phyloP scores from a whole-genome alignment of 1,140 invertebrate species.

The Cydia strobilella region DNA sequence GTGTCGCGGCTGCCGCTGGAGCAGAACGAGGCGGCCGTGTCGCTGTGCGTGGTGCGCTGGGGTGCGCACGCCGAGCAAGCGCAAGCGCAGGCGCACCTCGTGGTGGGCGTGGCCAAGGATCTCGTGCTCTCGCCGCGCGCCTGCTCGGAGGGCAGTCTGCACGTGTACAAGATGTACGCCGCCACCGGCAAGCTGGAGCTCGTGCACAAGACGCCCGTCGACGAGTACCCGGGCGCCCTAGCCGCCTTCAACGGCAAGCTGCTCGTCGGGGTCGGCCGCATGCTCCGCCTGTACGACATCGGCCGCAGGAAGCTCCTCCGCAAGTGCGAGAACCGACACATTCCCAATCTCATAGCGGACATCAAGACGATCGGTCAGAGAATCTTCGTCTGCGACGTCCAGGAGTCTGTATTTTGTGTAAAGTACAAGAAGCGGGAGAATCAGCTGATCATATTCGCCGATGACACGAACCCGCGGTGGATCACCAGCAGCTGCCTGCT shows the following conservation, averaged over 20 bases:
- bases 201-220: constrained; percentile 96
- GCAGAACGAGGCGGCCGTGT: constrained; percentile 97
- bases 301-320: constrained; percentile 95
- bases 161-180: constrained; percentile 87
- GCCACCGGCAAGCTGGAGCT: constrained; percentile 87
- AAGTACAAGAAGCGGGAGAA: constrained; percentile 98
- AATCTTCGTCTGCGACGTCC: constrained; percentile 97
- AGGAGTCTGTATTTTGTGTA: constrained; percentile 98
- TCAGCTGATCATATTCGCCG: constrained; percentile 98
- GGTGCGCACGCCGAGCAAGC: constrained; percentile 61
- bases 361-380: constrained; percentile 96
- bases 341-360: constrained; percentile 96
- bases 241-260: constrained; percentile 95
- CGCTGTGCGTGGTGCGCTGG: constrained; percentile 86
- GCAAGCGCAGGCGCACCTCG: constrained; percentile 59
- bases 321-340: constrained; percentile 99
- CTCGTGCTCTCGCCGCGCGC: constrained; percentile 93
- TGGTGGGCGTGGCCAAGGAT: constrained; percentile 89
- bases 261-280: constrained; percentile 94
- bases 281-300: constrained; percentile 96
- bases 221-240: constrained; percentile 95
- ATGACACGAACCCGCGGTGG: constrained; percentile 98
- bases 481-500: constrained; percentile 95
- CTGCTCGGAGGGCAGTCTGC: constrained; percentile 89
- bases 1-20: constrained; percentile 91